Percentiles rank a stretch among this genome's conserved stretches.
phyloP scores from a whole-genome alignment of 2,797 vertebrate species.

The Spinus pinus region DNA sequence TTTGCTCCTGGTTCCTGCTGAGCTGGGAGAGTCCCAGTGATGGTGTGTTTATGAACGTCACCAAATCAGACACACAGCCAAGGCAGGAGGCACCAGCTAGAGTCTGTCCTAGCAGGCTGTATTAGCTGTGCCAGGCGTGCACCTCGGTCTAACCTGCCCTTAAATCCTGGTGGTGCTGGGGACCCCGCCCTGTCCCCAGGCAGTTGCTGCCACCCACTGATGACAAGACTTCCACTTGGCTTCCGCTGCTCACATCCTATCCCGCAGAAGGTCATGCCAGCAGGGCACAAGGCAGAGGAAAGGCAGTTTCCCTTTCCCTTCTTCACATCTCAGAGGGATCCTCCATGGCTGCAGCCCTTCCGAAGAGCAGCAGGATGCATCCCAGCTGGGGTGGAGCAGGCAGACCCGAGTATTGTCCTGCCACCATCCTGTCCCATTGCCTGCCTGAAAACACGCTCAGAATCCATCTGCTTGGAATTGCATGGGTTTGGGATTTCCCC shows the following conservation, averaged over 20 bases:
- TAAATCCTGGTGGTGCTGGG: background rate
- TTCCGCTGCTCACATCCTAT: background rate
- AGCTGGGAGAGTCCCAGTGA: background rate
- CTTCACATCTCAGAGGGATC: background rate
- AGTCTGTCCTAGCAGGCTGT: background rate
- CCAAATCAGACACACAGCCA: background rate
- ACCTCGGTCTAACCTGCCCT: background rate
- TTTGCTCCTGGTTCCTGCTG: background rate
- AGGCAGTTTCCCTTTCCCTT: background rate
- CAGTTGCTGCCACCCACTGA: background rate
- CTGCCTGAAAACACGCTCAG: background rate
- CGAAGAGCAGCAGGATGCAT: background rate
- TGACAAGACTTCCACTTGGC: background rate
- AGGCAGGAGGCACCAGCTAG: background rate
- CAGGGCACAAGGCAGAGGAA: background rate
- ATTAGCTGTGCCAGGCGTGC: fast-evolving
- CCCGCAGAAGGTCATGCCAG: background rate
- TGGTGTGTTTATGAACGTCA: background rate
- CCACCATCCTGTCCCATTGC: background rate
- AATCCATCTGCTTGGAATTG: background rate
- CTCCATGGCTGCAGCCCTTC: background rate
- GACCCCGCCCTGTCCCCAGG: background rate
- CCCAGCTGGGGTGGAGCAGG: background rate
- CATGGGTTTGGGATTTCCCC: background rate
- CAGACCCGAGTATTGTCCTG: background rate